Conservation (phyloP, 2,888 invertebrate species). For the Uloborus plumipes region DNA sequence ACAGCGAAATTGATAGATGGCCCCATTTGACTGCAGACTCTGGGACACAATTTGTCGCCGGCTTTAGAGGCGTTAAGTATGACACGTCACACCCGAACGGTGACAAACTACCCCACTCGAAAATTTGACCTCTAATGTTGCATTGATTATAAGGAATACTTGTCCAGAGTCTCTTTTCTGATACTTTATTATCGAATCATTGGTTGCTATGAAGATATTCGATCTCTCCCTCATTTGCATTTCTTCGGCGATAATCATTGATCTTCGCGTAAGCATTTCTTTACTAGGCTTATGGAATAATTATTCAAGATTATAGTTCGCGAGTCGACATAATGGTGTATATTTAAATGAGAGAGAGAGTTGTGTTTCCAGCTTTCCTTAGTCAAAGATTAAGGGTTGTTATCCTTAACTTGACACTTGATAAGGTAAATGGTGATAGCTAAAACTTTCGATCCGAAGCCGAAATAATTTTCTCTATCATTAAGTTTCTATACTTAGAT, state of each 20-base stretch:
- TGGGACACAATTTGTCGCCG: conserved; percentile 21
- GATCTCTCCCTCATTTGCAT: conserved; percentile 9
- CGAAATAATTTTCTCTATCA: no score
- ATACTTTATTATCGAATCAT: conserved; percentile 49
- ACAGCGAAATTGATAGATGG: no score
- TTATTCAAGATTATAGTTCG: background rate
- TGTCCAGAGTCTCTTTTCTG: conserved; percentile 27
- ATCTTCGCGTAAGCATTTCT: background rate
- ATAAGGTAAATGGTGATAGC: background rate
- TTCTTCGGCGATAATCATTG: background rate
- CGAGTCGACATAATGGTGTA: background rate
- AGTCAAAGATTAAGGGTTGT: background rate
- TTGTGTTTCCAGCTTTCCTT: background rate
- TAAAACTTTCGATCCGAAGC: no score
- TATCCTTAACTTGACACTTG: background rate
- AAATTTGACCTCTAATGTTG: conserved; percentile 49
- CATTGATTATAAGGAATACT: conserved; percentile 52
- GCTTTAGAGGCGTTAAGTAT: conserved; percentile 32
- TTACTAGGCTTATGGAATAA: background rate
- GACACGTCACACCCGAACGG: conserved; percentile 37
- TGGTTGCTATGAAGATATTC: conserved; percentile 2
- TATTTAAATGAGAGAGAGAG: conserved; percentile 2
- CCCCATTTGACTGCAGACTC: background rate
- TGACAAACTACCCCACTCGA: conserved; percentile 48
- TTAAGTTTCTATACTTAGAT: no score